Conservation (phyloP, 2,797 vertebrate species). For the Propithecus deckenii region DNA sequence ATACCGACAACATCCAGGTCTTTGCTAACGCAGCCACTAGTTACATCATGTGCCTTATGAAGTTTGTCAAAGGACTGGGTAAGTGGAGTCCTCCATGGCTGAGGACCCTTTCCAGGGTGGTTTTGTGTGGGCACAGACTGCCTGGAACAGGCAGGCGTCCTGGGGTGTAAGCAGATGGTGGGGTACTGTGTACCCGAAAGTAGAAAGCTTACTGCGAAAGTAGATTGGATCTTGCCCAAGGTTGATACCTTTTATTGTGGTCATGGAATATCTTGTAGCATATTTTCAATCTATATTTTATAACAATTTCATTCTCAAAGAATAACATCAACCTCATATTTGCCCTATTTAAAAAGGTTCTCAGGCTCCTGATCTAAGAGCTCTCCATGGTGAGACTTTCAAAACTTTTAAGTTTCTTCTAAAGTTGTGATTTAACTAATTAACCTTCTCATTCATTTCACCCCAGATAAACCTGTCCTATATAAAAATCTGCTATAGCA, state of each 20-base stretch:
- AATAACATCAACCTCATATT: neutral
- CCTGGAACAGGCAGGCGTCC: neutral
- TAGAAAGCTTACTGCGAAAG: neutral
- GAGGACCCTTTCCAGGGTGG: neutral
- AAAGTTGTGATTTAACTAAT: neutral
- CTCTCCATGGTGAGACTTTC: neutral
- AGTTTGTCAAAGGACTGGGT: slow-evolving; percentile 98
- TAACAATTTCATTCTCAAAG: neutral
- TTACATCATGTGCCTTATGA: slow-evolving; percentile 99
- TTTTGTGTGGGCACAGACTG: neutral
- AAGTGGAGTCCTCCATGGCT: slow-evolving; percentile 60
- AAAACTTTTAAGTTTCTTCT: neutral
- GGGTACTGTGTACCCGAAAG: neutral
- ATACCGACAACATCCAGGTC: slow-evolving; percentile 98
- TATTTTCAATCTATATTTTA: neutral
- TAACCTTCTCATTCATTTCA: neutral
- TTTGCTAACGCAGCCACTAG: slow-evolving; percentile 98
- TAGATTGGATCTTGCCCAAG: neutral
- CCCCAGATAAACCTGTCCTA: neutral
- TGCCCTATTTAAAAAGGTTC: neutral
- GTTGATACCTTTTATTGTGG: neutral
- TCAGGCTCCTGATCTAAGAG: neutral
- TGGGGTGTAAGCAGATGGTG: neutral
- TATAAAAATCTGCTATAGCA: neutral
- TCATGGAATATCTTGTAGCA: neutral